Evolutionary conservation across 2,113 vertebrate species (phyloP).

Genomic region (Aythya baeri): DNA sequence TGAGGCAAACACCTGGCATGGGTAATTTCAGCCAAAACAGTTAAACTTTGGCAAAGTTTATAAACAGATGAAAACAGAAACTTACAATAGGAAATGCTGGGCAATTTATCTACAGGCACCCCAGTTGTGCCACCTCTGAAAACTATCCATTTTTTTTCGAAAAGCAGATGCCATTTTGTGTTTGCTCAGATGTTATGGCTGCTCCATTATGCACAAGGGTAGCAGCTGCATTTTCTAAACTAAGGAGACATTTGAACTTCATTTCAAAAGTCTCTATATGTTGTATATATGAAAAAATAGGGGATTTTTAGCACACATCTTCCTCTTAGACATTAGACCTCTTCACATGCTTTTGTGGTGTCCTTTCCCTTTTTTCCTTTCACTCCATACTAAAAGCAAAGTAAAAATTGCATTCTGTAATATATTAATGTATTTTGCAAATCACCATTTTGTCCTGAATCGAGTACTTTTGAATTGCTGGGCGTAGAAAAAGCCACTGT

Average conservation of each 20-base stretch:
- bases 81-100: neutral
- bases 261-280: neutral
- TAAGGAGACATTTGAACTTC: neutral
- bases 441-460: neutral
- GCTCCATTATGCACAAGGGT: neutral
- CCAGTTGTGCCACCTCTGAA: neutral
- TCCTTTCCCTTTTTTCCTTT: neutral
- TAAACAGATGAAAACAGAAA: constrained; percentile 11
- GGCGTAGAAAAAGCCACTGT: neutral
- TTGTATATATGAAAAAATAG: neutral
- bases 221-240: neutral
- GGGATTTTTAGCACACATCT: fast-evolving
- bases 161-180: neutral
- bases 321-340: neutral
- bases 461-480: neutral
- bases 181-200: neutral
- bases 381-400: neutral
- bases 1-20: constrained; percentile 40
- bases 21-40: constrained; percentile 28
- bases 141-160: neutral
- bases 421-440: neutral
- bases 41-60: constrained; percentile 14
- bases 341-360: neutral
- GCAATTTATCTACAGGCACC: neutral
- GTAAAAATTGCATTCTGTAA: neutral